Conservation (phyloP, 2,888 invertebrate genomes). For the Marasmarcha lunaedactyla region DNA sequence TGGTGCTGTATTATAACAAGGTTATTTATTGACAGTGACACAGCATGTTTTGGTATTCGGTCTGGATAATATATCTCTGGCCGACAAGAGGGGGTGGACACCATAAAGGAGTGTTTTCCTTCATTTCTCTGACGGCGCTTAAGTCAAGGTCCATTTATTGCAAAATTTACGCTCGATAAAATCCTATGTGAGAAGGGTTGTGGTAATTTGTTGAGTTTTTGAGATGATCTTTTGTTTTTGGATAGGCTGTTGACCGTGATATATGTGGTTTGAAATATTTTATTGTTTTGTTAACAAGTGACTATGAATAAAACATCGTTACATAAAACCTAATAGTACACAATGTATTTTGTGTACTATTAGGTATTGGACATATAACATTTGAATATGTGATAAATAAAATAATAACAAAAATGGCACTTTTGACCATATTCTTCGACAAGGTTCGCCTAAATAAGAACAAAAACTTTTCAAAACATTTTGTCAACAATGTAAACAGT, state of each 20-base stretch:
- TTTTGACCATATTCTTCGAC: too few relatives aligned
- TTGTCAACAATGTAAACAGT: too few relatives aligned
- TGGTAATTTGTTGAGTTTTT: slow-evolving; percentile 4
- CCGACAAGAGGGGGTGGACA: slow-evolving; percentile 16
- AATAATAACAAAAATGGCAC: too few relatives aligned
- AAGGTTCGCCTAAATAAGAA: too few relatives aligned
- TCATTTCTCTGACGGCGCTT: slow-evolving; percentile 54
- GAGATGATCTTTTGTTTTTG: not conserved
- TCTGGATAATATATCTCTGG: slow-evolving; percentile 34
- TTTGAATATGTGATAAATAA: too few relatives aligned
- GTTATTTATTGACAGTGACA: slow-evolving; percentile 32
- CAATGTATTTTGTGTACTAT: not conserved
- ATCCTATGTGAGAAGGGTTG: slow-evolving; percentile 41
- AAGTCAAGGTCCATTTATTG: slow-evolving; percentile 62
- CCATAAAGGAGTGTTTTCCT: slow-evolving; percentile 41
- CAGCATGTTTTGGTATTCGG: slow-evolving; percentile 23
- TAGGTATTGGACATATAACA: too few relatives aligned
- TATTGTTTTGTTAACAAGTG: not conserved
- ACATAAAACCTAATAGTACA: not conserved
- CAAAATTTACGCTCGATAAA: slow-evolving; percentile 55
- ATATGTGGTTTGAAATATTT: too few relatives aligned
- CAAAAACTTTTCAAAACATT: too few relatives aligned
- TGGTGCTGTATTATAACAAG: slow-evolving; percentile 10
- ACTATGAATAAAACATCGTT: not conserved
- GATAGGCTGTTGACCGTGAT: not conserved